Evolutionary conservation across 2,113 vertebrate species (phyloP).

Genomic region (Melanocharis versteri): DNA sequence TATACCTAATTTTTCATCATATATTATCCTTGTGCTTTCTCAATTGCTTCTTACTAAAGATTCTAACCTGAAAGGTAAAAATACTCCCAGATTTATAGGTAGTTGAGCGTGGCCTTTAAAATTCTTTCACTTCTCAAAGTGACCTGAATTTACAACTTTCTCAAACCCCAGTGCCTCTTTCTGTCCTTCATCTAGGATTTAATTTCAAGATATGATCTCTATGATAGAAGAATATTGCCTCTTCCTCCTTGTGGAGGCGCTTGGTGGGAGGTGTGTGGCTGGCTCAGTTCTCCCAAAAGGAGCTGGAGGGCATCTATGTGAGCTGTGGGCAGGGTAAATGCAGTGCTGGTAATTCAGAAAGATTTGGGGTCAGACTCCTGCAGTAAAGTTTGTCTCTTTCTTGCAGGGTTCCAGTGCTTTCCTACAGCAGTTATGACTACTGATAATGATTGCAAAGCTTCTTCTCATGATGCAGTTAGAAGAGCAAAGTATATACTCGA

Average conservation of each 20-base stretch:
- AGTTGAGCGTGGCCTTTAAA: background rate
- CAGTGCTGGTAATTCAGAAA: background rate
- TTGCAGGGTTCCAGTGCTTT: background rate
- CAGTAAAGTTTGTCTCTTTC: background rate
- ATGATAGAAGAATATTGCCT: background rate
- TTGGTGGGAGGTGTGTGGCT: background rate
- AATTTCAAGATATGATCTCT: background rate
- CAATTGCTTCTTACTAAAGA: background rate
- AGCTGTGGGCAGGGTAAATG: background rate
- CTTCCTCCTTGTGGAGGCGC: background rate
- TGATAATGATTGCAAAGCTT: background rate
- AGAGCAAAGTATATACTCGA: fast-evolving
- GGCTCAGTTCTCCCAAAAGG: background rate
- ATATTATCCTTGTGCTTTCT: background rate
- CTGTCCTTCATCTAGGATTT: background rate
- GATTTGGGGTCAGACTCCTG: background rate
- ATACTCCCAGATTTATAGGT: background rate
- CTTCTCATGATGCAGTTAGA: background rate
- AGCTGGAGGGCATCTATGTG: background rate
- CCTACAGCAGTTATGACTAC: background rate
- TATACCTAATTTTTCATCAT: background rate
- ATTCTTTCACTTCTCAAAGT: background rate
- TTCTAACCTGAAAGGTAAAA: background rate
- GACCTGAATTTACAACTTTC: background rate
- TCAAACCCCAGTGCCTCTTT: background rate